These are phyloP conservation scores for Tipula vernalis DNA, from an alignment of 2,888 invertebrate species.

Conservation along the genomic window DNA sequence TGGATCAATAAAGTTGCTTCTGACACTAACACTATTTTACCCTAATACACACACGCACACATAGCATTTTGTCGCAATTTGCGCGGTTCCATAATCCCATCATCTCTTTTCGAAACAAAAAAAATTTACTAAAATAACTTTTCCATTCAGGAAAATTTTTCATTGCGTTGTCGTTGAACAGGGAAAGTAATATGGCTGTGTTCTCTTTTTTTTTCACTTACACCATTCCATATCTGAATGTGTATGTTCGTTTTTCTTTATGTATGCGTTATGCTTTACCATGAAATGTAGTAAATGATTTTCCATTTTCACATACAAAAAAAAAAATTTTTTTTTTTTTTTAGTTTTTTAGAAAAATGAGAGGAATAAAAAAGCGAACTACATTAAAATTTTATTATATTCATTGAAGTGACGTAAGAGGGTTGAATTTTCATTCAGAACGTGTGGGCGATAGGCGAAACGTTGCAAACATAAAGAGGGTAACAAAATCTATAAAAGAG, in stretches of 20 bases:
- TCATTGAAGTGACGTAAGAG: slow-evolving; percentile 9
- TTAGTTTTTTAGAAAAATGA: neutral
- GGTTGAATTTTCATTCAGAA: slow-evolving; percentile 11
- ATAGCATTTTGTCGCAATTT: neutral
- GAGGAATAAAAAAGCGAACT: neutral
- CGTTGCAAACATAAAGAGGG: neutral
- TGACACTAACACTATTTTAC: neutral
- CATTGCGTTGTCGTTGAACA: neutral
- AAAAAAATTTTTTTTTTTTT: too few species aligned
- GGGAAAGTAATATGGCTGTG: neutral
- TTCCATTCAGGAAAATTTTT: neutral
- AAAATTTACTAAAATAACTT: neutral
- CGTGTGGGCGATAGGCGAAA: slow-evolving; percentile 11
- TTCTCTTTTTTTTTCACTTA: neutral
- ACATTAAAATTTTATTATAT: slow-evolving; percentile 5
- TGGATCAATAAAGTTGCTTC: neutral
- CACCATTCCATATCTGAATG: neutral
- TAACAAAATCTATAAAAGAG: slow-evolving; percentile 11
- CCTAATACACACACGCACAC: neutral
- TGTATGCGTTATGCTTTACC: neutral
- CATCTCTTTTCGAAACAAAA: neutral
- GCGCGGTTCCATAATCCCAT: neutral
- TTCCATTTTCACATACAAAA: neutral
- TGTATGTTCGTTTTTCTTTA: neutral
- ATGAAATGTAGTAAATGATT: neutral